Percentiles rank a stretch among this genome's conserved stretches.
Evolutionary conservation across 2,888 invertebrate species (phyloP).

Genomic region (Marasmarcha lunaedactyla): DNA sequence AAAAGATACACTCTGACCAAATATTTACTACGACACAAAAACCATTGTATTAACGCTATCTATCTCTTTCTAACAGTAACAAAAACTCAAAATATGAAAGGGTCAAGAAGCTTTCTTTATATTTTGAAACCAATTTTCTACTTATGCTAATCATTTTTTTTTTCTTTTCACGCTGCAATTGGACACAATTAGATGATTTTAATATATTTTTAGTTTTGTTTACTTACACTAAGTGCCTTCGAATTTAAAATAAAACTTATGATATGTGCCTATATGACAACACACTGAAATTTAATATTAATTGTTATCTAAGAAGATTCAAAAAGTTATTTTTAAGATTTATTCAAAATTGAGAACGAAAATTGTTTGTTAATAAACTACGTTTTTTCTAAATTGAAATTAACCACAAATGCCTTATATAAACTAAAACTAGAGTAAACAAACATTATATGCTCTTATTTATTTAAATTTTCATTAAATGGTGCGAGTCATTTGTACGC

Average conservation of each 20-base stretch:
- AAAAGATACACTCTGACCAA: too few species aligned
- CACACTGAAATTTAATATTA: too few species aligned
- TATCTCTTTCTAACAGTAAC: background rate
- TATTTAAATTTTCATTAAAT: background rate
- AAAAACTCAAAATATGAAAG: background rate
- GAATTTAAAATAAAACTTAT: constrained; percentile 27
- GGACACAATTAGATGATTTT: constrained; percentile 38
- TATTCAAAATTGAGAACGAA: background rate
- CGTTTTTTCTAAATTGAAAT: background rate
- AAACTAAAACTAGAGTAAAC: background rate
- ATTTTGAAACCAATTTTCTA: too few species aligned
- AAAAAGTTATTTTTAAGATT: background rate
- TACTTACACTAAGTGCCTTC: constrained; percentile 35
- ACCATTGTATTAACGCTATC: background rate
- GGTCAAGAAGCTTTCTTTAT: too few species aligned
- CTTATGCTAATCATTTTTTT: constrained; percentile 15
- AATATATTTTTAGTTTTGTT: constrained; percentile 13
- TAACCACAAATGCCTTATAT: background rate
- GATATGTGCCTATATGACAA: constrained; percentile 30
- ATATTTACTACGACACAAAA: too few species aligned
- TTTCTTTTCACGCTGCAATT: constrained; percentile 45
- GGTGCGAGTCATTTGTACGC: too few species aligned
- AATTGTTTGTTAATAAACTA: too few species aligned
- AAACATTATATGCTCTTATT: too few species aligned
- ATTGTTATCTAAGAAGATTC: constrained; percentile 9